Conservation (phyloP, 2,113 vertebrate species). For the Pedetes capensis region DNA sequence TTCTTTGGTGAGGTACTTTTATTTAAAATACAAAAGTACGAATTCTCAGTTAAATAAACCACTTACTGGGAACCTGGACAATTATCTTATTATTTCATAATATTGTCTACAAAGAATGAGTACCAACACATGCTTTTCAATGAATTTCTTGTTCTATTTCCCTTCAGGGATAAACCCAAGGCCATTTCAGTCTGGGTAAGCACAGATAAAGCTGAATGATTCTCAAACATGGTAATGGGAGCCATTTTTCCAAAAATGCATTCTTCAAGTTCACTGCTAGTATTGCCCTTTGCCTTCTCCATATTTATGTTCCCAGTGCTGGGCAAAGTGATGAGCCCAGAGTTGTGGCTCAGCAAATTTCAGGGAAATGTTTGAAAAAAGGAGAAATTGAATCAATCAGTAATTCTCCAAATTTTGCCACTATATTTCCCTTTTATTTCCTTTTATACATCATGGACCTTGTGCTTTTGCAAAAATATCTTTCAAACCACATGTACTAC, state of each 20-base stretch:
- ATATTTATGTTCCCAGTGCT: background rate
- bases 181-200: background rate
- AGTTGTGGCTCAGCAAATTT: background rate
- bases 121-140: background rate
- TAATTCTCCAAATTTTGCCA: background rate
- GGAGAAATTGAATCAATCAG: background rate
- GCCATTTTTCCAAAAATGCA: background rate
- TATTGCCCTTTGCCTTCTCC: background rate
- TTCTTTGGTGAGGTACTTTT: background rate
- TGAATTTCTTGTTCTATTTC: background rate
- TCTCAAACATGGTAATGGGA: background rate
- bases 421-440: background rate
- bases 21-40: background rate
- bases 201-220: background rate
- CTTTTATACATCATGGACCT: background rate
- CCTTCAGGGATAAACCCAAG: slow-evolving; percentile 20
- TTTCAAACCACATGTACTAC: background rate
- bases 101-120: background rate
- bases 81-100: slow-evolving; percentile 12
- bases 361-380: background rate
- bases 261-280: background rate
- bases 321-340: background rate
- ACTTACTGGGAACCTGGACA: background rate
- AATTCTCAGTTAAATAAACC: slow-evolving; percentile 22
- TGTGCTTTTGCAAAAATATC: background rate